phyloP scores from a whole-genome alignment of 1,140 invertebrate genomes.

The Hylyphantes graminicola region DNA sequence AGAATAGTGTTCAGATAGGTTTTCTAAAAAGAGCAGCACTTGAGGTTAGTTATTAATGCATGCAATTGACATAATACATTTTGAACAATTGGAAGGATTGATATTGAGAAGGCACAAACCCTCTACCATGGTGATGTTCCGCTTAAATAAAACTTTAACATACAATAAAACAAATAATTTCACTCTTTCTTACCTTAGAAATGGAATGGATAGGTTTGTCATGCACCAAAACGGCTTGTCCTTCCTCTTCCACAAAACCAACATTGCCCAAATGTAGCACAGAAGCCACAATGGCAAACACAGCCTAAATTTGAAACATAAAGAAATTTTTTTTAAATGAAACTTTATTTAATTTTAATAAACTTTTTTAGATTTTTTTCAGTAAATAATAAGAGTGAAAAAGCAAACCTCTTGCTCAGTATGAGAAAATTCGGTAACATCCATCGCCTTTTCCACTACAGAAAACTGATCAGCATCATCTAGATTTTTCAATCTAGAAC shows the following conservation, averaged over 20 bases:
- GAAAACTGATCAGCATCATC: constrained; percentile 76
- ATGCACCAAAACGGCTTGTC: constrained; percentile 63
- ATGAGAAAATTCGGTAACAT: constrained; percentile 68
- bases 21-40: too few relatives aligned
- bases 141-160: too few relatives aligned
- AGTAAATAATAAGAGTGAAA: not conserved
- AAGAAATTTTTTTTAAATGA: not conserved
- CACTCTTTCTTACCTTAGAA: constrained; percentile 63
- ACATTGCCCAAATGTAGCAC: constrained; percentile 69
- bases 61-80: too few relatives aligned
- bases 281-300: constrained; percentile 67
- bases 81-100: too few relatives aligned
- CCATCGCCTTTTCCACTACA: constrained; percentile 70
- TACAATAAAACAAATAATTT: too few relatives aligned
- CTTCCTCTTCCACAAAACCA: constrained; percentile 66
- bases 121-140: too few relatives aligned
- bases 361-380: not conserved
- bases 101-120: too few relatives aligned
- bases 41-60: too few relatives aligned
- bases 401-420: constrained; percentile 67
- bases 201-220: constrained; percentile 63
- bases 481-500: constrained; percentile 29
- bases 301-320: constrained; percentile 60
- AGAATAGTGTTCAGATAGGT: not conserved
- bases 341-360: too few relatives aligned